Evolutionary conservation across 2,113 vertebrate genomes (phyloP), one percentile per base, ranked within the genome.

Genomic region (Austrofundulus limnaeus): DNA sequence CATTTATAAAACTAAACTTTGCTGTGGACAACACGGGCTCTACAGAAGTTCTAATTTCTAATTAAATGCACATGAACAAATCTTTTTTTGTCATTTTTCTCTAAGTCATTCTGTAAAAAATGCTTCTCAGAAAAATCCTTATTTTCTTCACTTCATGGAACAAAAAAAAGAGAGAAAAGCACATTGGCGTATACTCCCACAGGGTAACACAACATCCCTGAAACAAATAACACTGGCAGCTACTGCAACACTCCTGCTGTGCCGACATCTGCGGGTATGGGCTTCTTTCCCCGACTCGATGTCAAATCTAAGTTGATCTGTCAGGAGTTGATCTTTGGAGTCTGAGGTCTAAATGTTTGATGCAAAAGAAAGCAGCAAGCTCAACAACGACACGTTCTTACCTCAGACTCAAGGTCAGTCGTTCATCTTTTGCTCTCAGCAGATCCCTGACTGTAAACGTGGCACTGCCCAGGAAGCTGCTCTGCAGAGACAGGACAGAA

Each of bases 361-460:
- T 20, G 34, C n/a, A n/a, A 11, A 15, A 0, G 10, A 47, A 57
- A 59, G 45, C 16, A 47, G 24, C 14, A 17, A 52, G 20, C 19
- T 19, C 55, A 25, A 63, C 38, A 52, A 49, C 55, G 61, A 66
- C 58, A 65, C 37, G 53, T 28, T 64, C 94, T 90, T 82, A 98
- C 97, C 94, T 96, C 61, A 99, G 93, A 61, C 89, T 95, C 77
- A 98, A 93, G 68, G 93, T 92, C 80, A 99, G 77, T 64, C 91
- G 92, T 6, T 96, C 94, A 72, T 97, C 95, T 89, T 95, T 96
- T 16, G 96, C 94, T 65, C 94, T 95, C 67, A 98, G 87, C 70
- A 99, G 89, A 47, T 98, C 95, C 24, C 92, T 93, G 2, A 98
- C 92, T 66, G 92, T 93, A 88, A 99, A 99, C 45, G 94, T 95